Percentiles rank a stretch among this genome's conserved stretches.
phyloP scores from a whole-genome alignment of 2,888 invertebrate genomes.

The Arrhopalites spinosus region DNA sequence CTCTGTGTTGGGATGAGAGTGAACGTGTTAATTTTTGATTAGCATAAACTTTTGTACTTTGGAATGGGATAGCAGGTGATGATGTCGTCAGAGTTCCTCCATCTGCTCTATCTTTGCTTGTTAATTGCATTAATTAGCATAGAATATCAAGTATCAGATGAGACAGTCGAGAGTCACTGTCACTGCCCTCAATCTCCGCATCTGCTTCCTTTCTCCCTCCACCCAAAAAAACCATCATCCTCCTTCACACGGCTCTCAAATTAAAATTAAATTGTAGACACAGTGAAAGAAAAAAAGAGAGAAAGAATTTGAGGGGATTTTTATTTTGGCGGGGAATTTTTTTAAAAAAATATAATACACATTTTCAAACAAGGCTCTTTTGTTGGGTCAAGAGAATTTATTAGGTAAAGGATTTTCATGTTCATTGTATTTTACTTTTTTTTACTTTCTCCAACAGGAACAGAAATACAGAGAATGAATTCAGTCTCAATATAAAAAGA shows the following conservation, averaged over 20 bases:
- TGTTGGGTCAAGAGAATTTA: too few species aligned
- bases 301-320: neutral
- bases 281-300: neutral
- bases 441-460: too few species aligned
- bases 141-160: slow-evolving; percentile 21
- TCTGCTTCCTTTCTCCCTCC: neutral
- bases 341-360: too few species aligned
- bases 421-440: too few species aligned
- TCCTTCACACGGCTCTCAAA: neutral
- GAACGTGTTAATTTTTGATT: slow-evolving; percentile 27
- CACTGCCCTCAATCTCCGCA: neutral
- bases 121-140: slow-evolving; percentile 26
- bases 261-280: neutral
- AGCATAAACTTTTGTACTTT: neutral
- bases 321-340: too few species aligned
- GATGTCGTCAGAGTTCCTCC: neutral
- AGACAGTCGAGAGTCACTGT: neutral
- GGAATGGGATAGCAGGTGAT: neutral
- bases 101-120: neutral
- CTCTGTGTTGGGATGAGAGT: neutral
- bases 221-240: neutral
- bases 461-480: too few species aligned
- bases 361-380: too few species aligned
- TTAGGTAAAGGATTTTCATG: too few species aligned
- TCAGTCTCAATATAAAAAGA: too few species aligned